Conservation (phyloP, 2,797 vertebrate species). For the Myiotriccus ornatus region DNA sequence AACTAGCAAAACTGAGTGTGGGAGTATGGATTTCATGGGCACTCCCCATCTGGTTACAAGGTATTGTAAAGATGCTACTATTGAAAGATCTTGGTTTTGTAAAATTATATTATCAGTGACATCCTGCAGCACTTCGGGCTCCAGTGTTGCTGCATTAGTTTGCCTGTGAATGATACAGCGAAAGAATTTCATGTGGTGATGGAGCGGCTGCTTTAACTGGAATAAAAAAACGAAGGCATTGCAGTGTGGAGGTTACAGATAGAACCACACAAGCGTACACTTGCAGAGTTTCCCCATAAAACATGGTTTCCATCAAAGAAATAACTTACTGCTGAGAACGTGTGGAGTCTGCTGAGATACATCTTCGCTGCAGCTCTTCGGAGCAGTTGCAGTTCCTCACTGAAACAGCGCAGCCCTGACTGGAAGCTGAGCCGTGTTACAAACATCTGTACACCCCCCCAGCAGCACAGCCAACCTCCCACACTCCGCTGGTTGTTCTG, state of each 20-base stretch:
- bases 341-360: background rate
- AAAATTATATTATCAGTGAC: fast-evolving
- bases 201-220: background rate
- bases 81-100: background rate
- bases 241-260: background rate
- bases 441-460: background rate
- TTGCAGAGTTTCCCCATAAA: background rate
- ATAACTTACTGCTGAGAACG: background rate
- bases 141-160: background rate
- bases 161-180: background rate
- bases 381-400: background rate
- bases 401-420: background rate
- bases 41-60: background rate
- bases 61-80: background rate
- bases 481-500: background rate
- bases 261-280: background rate
- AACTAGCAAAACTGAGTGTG: background rate
- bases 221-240: background rate
- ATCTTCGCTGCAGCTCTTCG: background rate
- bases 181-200: background rate
- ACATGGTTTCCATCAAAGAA: background rate
- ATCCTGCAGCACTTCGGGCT: background rate
- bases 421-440: background rate
- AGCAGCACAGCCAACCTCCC: background rate
- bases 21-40: background rate